Evolutionary conservation across 2,797 vertebrate species (phyloP).

Genomic region (Neosilurus hyrtlii): DNA sequence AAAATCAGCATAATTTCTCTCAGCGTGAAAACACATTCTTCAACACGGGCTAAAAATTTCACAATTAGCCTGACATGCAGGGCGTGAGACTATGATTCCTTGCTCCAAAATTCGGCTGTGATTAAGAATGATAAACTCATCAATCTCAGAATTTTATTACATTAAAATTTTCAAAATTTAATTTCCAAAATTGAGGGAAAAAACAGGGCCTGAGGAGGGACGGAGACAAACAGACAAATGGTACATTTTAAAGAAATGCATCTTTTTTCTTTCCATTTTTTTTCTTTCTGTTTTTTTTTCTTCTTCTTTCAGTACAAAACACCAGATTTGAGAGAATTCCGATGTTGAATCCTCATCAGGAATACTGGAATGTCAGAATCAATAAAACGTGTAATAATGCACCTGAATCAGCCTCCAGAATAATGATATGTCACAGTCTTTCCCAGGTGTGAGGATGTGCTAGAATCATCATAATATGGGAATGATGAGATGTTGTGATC

Average conservation of each 20-base stretch:
- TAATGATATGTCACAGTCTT: neutral
- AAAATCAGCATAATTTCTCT: conserved; percentile 66
- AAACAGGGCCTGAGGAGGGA: neutral
- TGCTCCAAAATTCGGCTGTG: neutral
- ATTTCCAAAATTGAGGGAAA: neutral
- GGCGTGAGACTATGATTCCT: neutral
- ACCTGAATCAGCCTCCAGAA: neutral
- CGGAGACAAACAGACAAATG: neutral
- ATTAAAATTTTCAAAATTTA: neutral
- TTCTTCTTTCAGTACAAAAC: neutral
- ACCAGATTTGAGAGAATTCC: neutral
- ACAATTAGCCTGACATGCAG: conserved; percentile 19
- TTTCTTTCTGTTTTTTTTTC: neutral
- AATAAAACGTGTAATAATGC: neutral
- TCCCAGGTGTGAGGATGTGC: neutral
- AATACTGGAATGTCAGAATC: neutral
- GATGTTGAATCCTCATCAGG: neutral
- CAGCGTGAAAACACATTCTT: conserved; percentile 49
- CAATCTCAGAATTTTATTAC: neutral
- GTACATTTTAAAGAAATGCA: neutral
- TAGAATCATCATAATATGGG: neutral
- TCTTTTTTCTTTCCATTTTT: neutral
- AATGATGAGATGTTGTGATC: neutral
- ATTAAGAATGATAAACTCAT: neutral
- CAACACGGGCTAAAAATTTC: conserved; percentile 41